Conservation (phyloP, 2,797 vertebrate genomes). For the Crenuchus spilurus region DNA sequence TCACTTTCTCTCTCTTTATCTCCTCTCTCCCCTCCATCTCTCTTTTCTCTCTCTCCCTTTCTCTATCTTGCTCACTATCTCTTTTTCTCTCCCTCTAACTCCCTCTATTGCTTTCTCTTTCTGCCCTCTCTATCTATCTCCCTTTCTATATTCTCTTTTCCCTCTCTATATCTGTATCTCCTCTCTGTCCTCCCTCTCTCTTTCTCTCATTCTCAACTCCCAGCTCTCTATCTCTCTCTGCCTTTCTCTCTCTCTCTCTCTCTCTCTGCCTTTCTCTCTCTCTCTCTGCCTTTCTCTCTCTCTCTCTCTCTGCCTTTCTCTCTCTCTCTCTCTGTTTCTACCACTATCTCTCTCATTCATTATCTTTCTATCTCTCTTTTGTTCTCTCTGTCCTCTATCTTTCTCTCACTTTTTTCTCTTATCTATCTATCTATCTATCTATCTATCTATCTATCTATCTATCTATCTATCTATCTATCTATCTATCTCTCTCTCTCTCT, state of each 20-base stretch:
- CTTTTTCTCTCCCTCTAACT: neutral
- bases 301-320: neutral
- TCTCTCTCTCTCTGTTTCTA: too few species aligned
- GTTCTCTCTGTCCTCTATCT: conserved; percentile 1
- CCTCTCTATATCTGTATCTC: too few species aligned
- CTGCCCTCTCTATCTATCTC: neutral
- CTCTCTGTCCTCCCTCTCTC: conserved; percentile 19
- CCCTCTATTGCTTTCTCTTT: neutral
- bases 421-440: neutral
- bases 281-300: neutral
- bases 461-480: neutral
- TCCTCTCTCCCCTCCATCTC: neutral
- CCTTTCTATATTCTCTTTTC: too few species aligned
- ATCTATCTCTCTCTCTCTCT: conserved; percentile 13
- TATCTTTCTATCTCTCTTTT: conserved; percentile 33
- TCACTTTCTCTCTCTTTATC: neutral
- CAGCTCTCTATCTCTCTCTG: neutral
- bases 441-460: neutral
- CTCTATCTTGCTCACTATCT: neutral
- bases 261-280: conserved; percentile 7
- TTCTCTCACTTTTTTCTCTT: too few species aligned
- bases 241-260: neutral
- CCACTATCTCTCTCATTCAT: too few species aligned
- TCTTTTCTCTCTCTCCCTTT: neutral
- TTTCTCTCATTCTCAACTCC: neutral